A percentile compares a stretch with the other conserved stretches of the same genome.
Conservation (phyloP, 2,888 invertebrate genomes). For the Terebella lapidaria region DNA sequence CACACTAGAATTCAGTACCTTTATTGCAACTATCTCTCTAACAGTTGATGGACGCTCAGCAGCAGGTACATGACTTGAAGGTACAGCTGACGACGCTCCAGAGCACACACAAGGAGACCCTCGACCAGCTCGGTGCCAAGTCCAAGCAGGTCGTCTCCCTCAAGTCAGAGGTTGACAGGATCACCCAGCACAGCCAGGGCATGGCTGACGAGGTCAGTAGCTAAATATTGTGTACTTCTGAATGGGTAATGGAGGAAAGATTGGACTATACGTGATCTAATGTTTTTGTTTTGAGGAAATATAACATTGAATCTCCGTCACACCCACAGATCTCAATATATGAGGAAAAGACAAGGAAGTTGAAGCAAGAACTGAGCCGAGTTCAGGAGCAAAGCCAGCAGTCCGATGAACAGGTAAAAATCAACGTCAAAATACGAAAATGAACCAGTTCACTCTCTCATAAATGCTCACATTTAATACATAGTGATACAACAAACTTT, state of each 20-base stretch:
- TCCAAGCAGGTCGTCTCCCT: conserved; percentile 40
- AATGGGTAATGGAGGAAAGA: background rate
- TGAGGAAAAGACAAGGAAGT: conserved; percentile 44
- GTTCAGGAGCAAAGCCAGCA: conserved; percentile 37
- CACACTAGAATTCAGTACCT: too few relatives aligned
- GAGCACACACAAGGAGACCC: conserved; percentile 49
- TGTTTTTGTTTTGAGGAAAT: too few relatives aligned
- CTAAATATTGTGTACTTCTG: too few relatives aligned
- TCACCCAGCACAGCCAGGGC: conserved; percentile 41
- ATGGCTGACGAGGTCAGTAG: conserved; percentile 44
- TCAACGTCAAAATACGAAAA: too few relatives aligned
- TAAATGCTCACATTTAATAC: too few relatives aligned
- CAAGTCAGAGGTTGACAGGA: conserved; percentile 41
- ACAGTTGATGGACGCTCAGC: conserved; percentile 44
- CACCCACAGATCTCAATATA: conserved; percentile 39
- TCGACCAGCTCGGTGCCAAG: conserved; percentile 47
- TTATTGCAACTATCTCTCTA: too few relatives aligned
- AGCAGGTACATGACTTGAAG: conserved; percentile 38
- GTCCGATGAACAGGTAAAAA: conserved; percentile 19
- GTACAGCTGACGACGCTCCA: conserved; percentile 44
- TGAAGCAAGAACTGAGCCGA: conserved; percentile 46
- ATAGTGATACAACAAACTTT: too few relatives aligned
- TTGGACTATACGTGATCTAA: background rate
- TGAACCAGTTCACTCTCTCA: too few relatives aligned
- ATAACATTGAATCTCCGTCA: too few relatives aligned